Percentiles rank a stretch among this genome's conserved stretches.
Evolutionary conservation across 2,888 invertebrate species (phyloP).

Genomic region (Anodontia alba): DNA sequence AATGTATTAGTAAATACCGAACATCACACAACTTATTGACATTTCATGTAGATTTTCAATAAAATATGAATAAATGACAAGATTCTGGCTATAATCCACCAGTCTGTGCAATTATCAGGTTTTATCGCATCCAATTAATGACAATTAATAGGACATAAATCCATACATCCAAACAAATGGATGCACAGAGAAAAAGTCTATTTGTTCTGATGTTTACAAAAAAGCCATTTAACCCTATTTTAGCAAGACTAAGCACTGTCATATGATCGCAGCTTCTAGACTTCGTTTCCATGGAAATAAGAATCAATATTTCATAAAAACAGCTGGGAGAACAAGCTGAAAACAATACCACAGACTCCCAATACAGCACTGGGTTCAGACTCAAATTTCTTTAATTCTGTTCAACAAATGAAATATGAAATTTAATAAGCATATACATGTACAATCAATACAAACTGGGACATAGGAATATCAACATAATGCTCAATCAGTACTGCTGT

Average conservation of each 20-base stretch:
- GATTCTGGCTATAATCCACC: not conserved
- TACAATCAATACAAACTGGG: too few relatives aligned
- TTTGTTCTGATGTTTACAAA: not conserved
- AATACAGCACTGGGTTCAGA: not conserved
- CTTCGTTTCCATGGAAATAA: slow-evolving; percentile 52
- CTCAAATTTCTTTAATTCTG: slow-evolving; percentile 1
- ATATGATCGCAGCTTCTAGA: not conserved
- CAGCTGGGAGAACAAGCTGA: not conserved
- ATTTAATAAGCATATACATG: too few relatives aligned
- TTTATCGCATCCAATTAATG: not conserved
- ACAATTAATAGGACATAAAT: not conserved
- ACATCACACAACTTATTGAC: not conserved
- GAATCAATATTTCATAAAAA: slow-evolving; percentile 47
- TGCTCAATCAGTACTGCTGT: too few relatives aligned
- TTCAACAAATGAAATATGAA: not conserved
- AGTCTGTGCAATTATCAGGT: not conserved
- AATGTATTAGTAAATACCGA: not conserved
- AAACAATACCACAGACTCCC: not conserved
- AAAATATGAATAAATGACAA: not conserved
- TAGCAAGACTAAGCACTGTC: not conserved
- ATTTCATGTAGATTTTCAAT: not conserved
- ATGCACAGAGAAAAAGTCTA: not conserved
- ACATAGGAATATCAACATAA: too few relatives aligned
- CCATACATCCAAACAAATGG: not conserved
- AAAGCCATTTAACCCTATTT: slow-evolving; percentile 2